A percentile compares a stretch with the other conserved stretches of the same genome.
Conservation (phyloP, 2,113 vertebrate genomes). For the Heterochromis multidens region DNA sequence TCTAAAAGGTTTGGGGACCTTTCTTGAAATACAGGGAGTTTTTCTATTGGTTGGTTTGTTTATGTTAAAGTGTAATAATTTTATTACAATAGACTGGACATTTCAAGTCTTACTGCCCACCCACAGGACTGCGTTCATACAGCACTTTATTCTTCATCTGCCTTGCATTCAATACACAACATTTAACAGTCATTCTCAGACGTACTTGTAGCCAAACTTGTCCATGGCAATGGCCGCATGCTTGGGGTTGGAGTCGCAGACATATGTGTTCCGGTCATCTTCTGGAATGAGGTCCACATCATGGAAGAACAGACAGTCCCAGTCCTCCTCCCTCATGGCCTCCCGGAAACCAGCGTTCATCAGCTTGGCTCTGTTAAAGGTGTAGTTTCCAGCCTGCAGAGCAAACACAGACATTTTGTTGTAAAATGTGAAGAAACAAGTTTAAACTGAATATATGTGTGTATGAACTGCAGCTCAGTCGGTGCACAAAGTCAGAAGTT, state of each 20-base stretch:
- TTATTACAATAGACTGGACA: neutral
- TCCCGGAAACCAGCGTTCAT: slow-evolving; percentile 83
- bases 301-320: slow-evolving; percentile 84
- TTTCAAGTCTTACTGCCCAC: neutral
- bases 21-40: too few species aligned
- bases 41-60: neutral
- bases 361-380: slow-evolving; percentile 81
- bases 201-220: slow-evolving; percentile 84
- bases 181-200: neutral
- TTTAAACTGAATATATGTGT: neutral
- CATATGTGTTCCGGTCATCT: slow-evolving; percentile 79
- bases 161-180: neutral
- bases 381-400: slow-evolving; percentile 74
- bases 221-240: slow-evolving; percentile 83
- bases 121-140: fast-evolving
- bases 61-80: neutral
- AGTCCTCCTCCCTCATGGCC: slow-evolving; percentile 83
- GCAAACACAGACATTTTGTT: neutral
- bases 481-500: neutral
- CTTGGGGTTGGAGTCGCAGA: slow-evolving; percentile 78
- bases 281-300: slow-evolving; percentile 84
- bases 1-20: neutral
- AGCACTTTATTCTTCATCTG: neutral
- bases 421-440: neutral
- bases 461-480: too few species aligned